A percentile compares a stretch with the other conserved stretches of the same genome.
These are phyloP conservation scores for Bruchidius siliquastri DNA, from an alignment of 2,888 invertebrate species.

Conservation along the genomic window DNA sequence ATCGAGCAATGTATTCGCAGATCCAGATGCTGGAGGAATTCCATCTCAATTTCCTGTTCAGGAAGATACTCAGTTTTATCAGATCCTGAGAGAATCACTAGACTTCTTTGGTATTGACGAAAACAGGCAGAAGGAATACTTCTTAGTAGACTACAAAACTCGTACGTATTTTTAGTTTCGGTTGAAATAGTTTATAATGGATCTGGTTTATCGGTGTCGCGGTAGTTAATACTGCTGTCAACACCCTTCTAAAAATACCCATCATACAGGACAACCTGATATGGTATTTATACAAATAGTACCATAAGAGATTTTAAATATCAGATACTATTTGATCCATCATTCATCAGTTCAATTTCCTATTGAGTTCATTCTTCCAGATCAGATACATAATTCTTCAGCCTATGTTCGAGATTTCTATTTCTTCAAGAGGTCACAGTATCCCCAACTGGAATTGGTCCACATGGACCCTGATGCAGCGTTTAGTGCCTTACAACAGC, in stretches of 20 bases:
- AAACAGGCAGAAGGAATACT: slow-evolving; percentile 80
- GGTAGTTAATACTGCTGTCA: too few relatives aligned
- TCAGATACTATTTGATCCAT: neutral
- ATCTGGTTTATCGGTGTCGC: too few relatives aligned
- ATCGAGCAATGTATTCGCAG: too few relatives aligned
- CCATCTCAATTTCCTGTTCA: slow-evolving; percentile 98
- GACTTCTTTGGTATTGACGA: slow-evolving; percentile 98
- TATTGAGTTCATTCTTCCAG: slow-evolving; percentile 48
- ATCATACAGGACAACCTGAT: too few relatives aligned
- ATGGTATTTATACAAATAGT: too few relatives aligned
- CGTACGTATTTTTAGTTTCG: slow-evolving; percentile 58
- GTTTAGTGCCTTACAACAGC: slow-evolving; percentile 81
- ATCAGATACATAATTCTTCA: slow-evolving; percentile 92
- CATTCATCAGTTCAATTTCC: neutral
- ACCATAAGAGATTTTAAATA: too few relatives aligned
- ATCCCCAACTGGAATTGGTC: slow-evolving; percentile 92
- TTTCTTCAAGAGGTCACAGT: slow-evolving; percentile 79
- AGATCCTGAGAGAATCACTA: slow-evolving; percentile 89
- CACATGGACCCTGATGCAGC: slow-evolving; percentile 92
- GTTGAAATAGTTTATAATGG: too few relatives aligned
- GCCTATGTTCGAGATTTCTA: slow-evolving; percentile 91
- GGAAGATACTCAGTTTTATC: slow-evolving; percentile 93
- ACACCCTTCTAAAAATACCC: too few relatives aligned
- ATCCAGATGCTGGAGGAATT: slow-evolving; percentile 87
- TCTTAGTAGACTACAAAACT: slow-evolving; percentile 96